Evolutionary conservation across 2,113 vertebrate species (phyloP).

Genomic region (Eubucco bourcierii): DNA sequence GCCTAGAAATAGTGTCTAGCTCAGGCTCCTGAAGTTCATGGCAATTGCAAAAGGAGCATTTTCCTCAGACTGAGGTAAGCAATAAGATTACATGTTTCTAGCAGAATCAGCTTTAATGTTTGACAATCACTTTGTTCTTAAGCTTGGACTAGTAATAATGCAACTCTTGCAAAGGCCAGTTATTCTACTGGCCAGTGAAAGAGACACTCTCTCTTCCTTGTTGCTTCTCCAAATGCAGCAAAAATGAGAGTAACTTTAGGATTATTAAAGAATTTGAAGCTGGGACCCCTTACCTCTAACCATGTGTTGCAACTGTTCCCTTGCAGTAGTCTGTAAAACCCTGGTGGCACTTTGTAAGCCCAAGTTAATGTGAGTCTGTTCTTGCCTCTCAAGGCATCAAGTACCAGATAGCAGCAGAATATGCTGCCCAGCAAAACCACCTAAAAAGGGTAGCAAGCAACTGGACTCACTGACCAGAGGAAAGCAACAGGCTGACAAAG

Average conservation of each 20-base stretch:
- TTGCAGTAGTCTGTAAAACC: not conserved
- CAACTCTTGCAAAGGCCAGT: not conserved
- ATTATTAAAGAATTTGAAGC: not conserved
- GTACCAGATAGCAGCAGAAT: not conserved
- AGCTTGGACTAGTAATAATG: not conserved
- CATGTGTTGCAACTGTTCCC: not conserved
- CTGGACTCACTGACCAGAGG: not conserved
- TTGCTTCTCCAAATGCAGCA: not conserved
- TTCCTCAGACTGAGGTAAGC: not conserved
- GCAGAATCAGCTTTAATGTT: not conserved
- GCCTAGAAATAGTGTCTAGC: not conserved
- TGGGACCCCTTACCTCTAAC: not conserved
- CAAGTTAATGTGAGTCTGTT: not conserved
- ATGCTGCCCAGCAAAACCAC: not conserved
- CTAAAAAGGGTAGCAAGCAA: not conserved
- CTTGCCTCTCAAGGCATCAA: conserved; percentile 34
- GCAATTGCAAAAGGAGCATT: not conserved
- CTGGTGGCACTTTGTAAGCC: not conserved
- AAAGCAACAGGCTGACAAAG: not conserved
- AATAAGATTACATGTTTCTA: not conserved
- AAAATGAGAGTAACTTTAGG: not conserved
- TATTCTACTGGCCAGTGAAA: not conserved
- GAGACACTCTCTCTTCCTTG: not conserved
- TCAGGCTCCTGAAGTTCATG: not conserved
- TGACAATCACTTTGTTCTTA: not conserved